Base-by-base conservation (phyloP, 2,113 vertebrate species). In the Acanthochromis polyacanthus region DNA sequence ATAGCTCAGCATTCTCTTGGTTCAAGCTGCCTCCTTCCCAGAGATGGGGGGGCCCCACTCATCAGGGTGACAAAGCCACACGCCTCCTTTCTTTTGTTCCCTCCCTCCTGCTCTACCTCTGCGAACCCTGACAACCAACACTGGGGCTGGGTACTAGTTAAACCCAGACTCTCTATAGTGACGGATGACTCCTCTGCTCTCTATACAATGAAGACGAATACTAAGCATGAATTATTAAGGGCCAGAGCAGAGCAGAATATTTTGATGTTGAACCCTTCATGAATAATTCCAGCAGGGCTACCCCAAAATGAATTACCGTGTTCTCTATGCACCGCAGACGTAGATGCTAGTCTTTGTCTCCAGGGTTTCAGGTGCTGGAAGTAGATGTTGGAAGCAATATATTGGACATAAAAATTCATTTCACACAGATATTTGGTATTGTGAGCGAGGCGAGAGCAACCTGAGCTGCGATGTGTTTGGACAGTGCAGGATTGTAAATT, bases 221-320 rank as follows among this genome's bases (percentile, higher is more conserved):
- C 76, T 80, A 80, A 71, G 50, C 71, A 83, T 92, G 84, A 91
- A 92, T 93, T 91, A 91, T 94, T 93, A 89, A 93, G 83, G 72
- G 73, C 75, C 68, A 60, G 69, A 58, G 85, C 67, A 63, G 58
- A 77, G 80, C 23, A 16, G 85, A 89, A 92, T 90, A 92, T 93
- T 93, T 92, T 89, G 88, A 92, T 91, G 91, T 84, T 53, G 83
- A 90, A 89, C 81, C 63, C 56, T 87, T 89, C 78, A 93, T 93
- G 90, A 93, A 94, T 92, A 91, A 93, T 93, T 93, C 91, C 82
- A 91, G 75, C 57, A 86, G 64, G 67, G 52, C 65, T 85, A 55
- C 80, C 78, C 63, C 28, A 87, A 91, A 90, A 92, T 83, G 65
- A 91, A 93, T 91, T 84, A 88, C 78, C 88, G 75, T 80, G 82